Evolutionary conservation across 1,140 invertebrate genomes (phyloP), one percentile per base, ranked within the genome.

Genomic region (Neocloeon triangulifer): DNA sequence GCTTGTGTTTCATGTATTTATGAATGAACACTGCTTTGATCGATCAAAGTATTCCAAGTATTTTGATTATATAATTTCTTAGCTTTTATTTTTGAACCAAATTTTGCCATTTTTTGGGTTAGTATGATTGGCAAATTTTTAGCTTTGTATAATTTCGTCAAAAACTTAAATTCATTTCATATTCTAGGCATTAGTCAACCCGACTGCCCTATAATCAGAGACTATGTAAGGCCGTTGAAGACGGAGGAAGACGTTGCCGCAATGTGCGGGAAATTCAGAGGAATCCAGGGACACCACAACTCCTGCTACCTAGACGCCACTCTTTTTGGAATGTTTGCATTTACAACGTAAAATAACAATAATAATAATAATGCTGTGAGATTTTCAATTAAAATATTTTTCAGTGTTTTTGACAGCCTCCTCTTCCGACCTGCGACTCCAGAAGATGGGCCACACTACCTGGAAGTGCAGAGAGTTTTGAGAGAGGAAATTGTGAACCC

Each of bases 271-370:
- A 79, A 80, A 54, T 75, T 69, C 47, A 61, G 69, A 39, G 89
- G 91, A 3, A 95, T 95, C 42, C 89, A 96, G 57, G 92, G 92
- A 4, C 86, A 95, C 51, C 82, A 92, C 46, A 97, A 96, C 59
- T 95, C 88, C 0, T 97, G 92, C 52, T 97, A 97, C 52, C 59
- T 96, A 35, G 92, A 97, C 53, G 86, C 89, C 2, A 94, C 86
- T 3, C 57, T 96, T 5, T 94, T 94, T 53, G 73, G 81, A 13
- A 96, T 96, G 89, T 96, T 94, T 52, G 79, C 88, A 7, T 94
- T 89, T 51, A 88, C 82, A 0, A 75, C 50, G 52, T 53, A 44
- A 35, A 21, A 31, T n/a, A n/a, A n/a, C n/a, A n/a, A n/a, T n/a
- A n/a, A n/a, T n/a, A n/a, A n/a, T n/a, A n/a, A n/a, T n/a, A n/a